phyloP scores from a whole-genome alignment of 2,113 vertebrate species.

The Gulo gulo region DNA sequence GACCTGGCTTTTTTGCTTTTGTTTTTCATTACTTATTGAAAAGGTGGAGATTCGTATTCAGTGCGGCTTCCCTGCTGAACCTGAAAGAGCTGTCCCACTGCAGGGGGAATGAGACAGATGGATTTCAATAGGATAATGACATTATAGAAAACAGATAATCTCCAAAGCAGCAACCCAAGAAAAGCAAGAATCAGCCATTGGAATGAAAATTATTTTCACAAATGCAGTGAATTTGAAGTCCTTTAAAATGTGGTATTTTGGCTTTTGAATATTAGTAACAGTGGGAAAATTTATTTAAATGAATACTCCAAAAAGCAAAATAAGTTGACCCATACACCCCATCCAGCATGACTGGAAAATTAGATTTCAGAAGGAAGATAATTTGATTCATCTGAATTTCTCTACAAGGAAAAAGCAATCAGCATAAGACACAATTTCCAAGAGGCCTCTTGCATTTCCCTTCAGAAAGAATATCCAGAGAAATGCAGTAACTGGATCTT shows the following conservation, averaged over 20 bases:
- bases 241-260: conserved; percentile 16
- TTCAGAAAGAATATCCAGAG: not conserved
- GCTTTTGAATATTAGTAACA: conserved; percentile 4
- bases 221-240: not conserved
- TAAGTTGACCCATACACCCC: not conserved
- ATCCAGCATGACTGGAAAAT: not conserved
- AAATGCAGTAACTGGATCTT: not conserved
- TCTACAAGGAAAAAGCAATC: not conserved
- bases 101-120: not conserved
- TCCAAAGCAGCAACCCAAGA: not conserved
- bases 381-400: conserved; percentile 8
- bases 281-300: not conserved
- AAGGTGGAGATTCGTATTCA: not conserved
- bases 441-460: not conserved
- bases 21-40: not conserved
- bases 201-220: not conserved
- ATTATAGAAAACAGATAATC: not conserved
- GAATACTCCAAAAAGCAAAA: not conserved
- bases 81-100: not conserved
- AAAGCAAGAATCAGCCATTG: not conserved
- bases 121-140: not conserved
- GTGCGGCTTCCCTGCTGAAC: not conserved
- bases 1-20: not conserved
- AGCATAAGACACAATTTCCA: not conserved
- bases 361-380: conserved; percentile 12